phyloP scores from a whole-genome alignment of 2,888 invertebrate species.

The Drosophila atripex region DNA sequence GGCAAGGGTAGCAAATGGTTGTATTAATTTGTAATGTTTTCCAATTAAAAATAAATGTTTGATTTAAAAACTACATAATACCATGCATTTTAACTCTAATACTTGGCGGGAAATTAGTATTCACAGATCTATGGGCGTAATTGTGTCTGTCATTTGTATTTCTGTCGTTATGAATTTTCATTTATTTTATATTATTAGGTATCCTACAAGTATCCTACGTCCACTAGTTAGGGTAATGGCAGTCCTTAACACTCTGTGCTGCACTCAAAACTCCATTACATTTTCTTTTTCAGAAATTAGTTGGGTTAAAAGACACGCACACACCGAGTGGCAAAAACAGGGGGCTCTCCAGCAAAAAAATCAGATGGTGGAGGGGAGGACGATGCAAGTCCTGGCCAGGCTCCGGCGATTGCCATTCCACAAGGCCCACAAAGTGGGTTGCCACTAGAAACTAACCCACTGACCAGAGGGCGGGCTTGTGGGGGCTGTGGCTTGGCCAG shows the following conservation, averaged over 20 bases:
- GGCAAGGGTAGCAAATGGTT: slow-evolving; percentile 22
- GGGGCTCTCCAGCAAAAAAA: neutral
- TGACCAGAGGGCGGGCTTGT: slow-evolving; percentile 26
- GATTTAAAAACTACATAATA: neutral
- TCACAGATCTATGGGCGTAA: too few relatives aligned
- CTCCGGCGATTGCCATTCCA: slow-evolving; percentile 56
- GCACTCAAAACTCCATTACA: neutral
- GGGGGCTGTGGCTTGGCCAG: slow-evolving; percentile 49
- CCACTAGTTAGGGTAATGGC: slow-evolving; percentile 7
- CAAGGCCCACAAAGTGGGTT: slow-evolving; percentile 72
- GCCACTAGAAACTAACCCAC: slow-evolving; percentile 77
- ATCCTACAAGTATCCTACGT: too few relatives aligned
- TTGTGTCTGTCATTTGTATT: too few relatives aligned
- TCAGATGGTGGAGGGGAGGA: slow-evolving; percentile 5
- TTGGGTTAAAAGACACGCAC: slow-evolving; percentile 74
- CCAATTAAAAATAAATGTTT: neutral
- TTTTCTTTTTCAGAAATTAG: slow-evolving; percentile 56
- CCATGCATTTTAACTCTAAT: too few relatives aligned
- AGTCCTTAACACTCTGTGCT: neutral
- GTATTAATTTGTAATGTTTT: neutral
- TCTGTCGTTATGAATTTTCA: too few relatives aligned
- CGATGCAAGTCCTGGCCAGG: slow-evolving; percentile 29
- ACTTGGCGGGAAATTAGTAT: too few relatives aligned
- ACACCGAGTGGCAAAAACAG: slow-evolving; percentile 10
- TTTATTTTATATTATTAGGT: too few relatives aligned